A percentile compares a stretch with the other conserved stretches of the same genome.
These are phyloP conservation scores for Nemopilema nomurai DNA, from an alignment of 30 jellyfish, hydroid and myxozoan genomes.

Conservation along the genomic window DNA sequence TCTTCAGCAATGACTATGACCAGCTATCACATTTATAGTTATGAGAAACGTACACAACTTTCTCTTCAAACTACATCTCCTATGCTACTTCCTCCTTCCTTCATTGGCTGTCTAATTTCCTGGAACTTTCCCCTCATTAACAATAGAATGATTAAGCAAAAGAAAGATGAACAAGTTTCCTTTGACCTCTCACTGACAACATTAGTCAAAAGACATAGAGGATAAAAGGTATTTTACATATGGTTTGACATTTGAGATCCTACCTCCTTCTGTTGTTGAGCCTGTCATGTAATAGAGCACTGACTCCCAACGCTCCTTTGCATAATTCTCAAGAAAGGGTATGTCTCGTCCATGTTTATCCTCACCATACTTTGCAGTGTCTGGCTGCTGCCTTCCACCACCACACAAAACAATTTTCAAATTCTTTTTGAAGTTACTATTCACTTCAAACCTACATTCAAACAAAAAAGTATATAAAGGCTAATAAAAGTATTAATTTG, in stretches of 20 bases:
- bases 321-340: slow-evolving; percentile 81
- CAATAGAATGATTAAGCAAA: no score
- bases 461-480: background rate
- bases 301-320: slow-evolving; percentile 98
- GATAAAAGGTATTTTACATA: no score
- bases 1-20: no score
- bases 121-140: no score
- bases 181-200: no score
- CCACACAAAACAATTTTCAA: slow-evolving; percentile 91
- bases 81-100: no score
- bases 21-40: no score
- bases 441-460: slow-evolving; percentile 73
- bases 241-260: background rate
- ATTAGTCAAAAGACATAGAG: no score
- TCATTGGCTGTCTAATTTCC: no score
- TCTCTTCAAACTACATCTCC: no score
- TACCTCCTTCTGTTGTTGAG: slow-evolving; percentile 77
- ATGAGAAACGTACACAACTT: no score
- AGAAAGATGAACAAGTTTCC: no score
- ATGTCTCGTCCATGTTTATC: slow-evolving; percentile 97
- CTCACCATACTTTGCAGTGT: slow-evolving; percentile 92
- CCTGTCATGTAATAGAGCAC: slow-evolving; percentile 96
- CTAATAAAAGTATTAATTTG: background rate
- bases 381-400: slow-evolving; percentile 85
- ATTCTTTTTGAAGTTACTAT: slow-evolving; percentile 60